Evolutionary conservation across 2,113 vertebrate genomes (phyloP).

Genomic region (Steatornis caripensis): DNA sequence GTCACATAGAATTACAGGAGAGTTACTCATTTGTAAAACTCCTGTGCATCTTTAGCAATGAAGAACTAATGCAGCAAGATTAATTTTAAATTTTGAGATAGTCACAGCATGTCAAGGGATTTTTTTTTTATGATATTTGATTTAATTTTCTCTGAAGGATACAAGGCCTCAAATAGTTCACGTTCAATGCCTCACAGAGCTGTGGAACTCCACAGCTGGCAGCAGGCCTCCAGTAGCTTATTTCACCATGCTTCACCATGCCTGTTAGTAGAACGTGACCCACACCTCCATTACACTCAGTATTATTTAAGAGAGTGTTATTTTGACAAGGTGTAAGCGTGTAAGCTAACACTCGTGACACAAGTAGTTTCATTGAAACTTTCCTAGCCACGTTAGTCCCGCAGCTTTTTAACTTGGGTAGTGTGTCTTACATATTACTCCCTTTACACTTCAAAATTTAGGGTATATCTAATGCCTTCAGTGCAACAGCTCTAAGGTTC

Average conservation of each 20-base stretch:
- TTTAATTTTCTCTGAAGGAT: neutral
- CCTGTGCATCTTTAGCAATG: neutral
- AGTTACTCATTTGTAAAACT: neutral
- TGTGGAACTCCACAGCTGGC: neutral
- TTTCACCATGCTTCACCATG: neutral
- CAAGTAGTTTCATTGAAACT: neutral
- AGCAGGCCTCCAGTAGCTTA: neutral
- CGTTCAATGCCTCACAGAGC: neutral
- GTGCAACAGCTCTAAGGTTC: neutral
- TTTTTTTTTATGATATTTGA: neutral
- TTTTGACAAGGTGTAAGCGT: neutral
- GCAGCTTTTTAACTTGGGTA: neutral
- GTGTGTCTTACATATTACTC: neutral
- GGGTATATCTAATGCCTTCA: neutral
- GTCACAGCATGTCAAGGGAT: neutral
- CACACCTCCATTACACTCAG: neutral
- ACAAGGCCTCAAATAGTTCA: neutral
- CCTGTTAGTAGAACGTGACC: neutral
- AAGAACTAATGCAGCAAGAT: neutral
- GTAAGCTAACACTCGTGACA: neutral
- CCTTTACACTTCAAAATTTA: neutral
- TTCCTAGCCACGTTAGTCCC: neutral
- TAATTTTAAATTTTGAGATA: neutral
- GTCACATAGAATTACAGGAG: neutral
- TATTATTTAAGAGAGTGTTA: neutral